Base-by-base conservation (phyloP, 1,140 invertebrate species). In the Cheumatopsyche charites region DNA sequence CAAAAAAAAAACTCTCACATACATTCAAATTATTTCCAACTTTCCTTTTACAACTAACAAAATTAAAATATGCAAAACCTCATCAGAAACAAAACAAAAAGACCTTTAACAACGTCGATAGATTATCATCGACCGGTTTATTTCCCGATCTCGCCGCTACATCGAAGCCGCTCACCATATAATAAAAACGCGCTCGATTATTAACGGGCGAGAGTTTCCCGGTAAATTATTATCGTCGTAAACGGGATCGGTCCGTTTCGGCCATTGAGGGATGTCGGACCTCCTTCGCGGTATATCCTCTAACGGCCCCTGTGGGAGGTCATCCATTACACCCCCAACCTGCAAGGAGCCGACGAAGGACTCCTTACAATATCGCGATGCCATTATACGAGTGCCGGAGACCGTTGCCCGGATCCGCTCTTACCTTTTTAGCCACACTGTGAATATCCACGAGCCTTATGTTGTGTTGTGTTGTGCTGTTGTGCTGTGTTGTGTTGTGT, bases 161-260 rank as follows among this genome's bases (percentile, higher is more conserved):
- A 4, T 36, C 29, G 29, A 9, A 36, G 29, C 3, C 9, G 29
- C 29, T 4, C n/a, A n/a, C n/a, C n/a, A n/a, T n/a, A 36, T 3
- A 4, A 47, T 11, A 26, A 58, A 58, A 58, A 25, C 19, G 55
- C 7, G 55, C 11, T 63, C 25, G 42, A 49, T 66, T 66, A 66
- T 66, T 66, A 66, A 66, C 21, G 63, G 42, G 17, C 17, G 47
- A n/a, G n/a, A 66, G 63, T 66, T 66, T 49, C 12, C 13, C 23
- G n/a, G 63, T 66, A 29, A 66, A 45, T 66, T 66, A 66, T 66
- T 66, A 43, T 6, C 36, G 29, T 63, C 29, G 62, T 63, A 43
- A 43, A 63, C 13, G 29, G 62, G 29, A 15, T 66, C 62, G 29
- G 17, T 63, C 15, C 23, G 36, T 42, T 63, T 43, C 19, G 15